phyloP scores from a whole-genome alignment of 2,113 vertebrate genomes.

The Corvus cornix region DNA sequence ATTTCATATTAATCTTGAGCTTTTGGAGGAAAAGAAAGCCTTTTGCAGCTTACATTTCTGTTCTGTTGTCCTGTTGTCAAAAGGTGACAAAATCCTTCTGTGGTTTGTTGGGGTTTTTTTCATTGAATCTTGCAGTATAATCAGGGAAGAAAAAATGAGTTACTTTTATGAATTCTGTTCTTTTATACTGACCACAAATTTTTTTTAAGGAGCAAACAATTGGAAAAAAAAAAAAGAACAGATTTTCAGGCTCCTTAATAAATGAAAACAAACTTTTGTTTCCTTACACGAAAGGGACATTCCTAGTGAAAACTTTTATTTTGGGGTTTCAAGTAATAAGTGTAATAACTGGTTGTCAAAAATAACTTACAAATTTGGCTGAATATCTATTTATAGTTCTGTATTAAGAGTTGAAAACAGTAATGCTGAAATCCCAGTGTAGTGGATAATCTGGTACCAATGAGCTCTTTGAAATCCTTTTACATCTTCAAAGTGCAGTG shows the following conservation, averaged over 20 bases:
- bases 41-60: not conserved
- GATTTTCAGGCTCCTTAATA: not conserved
- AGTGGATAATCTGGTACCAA: not conserved
- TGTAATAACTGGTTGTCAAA: not conserved
- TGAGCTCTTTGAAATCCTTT: not conserved
- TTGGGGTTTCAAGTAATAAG: not conserved
- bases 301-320: not conserved
- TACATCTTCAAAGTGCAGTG: not conserved
- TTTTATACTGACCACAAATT: not conserved
- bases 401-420: not conserved
- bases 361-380: not conserved
- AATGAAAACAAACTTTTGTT: not conserved
- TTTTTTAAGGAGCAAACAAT: not conserved
- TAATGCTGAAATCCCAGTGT: not conserved
- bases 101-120: not conserved
- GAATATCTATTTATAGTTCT: not conserved
- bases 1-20: not conserved
- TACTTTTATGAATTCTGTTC: not conserved
- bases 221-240: not conserved
- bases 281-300: not conserved
- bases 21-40: not conserved
- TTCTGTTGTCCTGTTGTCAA: not conserved
- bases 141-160: not conserved
- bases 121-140: not conserved
- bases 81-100: not conserved